phyloP scores from a whole-genome alignment of 2,797 vertebrate species.

The Naso thynnoides region DNA sequence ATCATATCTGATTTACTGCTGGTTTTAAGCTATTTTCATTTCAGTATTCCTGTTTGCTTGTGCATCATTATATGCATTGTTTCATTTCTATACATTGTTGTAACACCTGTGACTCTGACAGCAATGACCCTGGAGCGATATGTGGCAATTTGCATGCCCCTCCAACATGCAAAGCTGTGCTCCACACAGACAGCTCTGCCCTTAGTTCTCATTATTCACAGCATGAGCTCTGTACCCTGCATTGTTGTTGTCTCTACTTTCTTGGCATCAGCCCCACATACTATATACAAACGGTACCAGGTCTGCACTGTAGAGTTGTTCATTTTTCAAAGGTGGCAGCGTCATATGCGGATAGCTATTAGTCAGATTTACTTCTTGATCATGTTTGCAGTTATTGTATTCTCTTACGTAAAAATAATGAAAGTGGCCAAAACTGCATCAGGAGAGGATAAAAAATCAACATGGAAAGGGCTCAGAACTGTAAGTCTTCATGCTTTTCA shows the following conservation, averaged over 20 bases:
- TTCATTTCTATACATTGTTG: slow-evolving; percentile 3
- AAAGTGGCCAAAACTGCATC: slow-evolving; percentile 62
- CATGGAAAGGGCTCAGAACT: slow-evolving; percentile 57
- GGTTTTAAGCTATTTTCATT: too few relatives aligned
- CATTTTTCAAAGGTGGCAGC: slow-evolving; percentile 44
- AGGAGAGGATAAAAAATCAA: slow-evolving; percentile 58
- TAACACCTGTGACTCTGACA: slow-evolving; percentile 73
- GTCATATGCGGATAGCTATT: slow-evolving; percentile 39
- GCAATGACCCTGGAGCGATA: slow-evolving; percentile 80
- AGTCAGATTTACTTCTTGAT: slow-evolving; percentile 61
- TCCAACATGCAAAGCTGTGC: slow-evolving; percentile 68
- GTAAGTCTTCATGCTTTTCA: slow-evolving; percentile 69
- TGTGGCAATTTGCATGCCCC: slow-evolving; percentile 77
- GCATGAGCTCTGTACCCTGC: slow-evolving; percentile 54
- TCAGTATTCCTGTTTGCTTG: too few relatives aligned
- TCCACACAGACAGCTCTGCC: slow-evolving; percentile 18
- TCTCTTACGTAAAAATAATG: slow-evolving; percentile 65
- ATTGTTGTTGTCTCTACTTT: slow-evolving; percentile 28
- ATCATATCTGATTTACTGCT: too few relatives aligned
- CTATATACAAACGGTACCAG: neutral
- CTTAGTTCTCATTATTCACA: slow-evolving; percentile 59
- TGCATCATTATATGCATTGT: slow-evolving; percentile 28
- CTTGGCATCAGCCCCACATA: neutral
- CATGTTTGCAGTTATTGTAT: slow-evolving; percentile 52
- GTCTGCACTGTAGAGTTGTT: slow-evolving; percentile 46